Evolutionary conservation across 2,797 vertebrate species (phyloP).

Genomic region (Rachycentron canadum): DNA sequence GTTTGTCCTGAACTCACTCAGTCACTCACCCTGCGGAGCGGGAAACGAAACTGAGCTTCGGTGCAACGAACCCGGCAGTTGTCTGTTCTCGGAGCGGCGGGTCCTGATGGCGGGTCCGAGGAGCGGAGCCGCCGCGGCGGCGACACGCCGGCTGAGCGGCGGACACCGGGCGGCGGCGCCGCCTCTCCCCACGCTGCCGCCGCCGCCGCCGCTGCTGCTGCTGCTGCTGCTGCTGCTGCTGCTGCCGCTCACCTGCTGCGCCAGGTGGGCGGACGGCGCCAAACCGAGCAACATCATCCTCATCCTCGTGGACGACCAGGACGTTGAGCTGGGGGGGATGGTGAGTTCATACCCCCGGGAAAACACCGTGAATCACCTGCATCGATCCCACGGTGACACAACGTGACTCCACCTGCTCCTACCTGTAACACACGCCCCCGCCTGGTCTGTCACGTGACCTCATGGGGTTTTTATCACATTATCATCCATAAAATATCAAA

Average conservation of each 20-base stretch:
- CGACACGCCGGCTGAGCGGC: neutral
- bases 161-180: too few relatives aligned
- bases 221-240: constrained; percentile 34
- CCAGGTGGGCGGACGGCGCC: constrained; percentile 68
- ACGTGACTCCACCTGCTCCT: too few relatives aligned
- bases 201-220: too few relatives aligned
- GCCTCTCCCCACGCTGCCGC: too few relatives aligned
- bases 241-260: constrained; percentile 73
- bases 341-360: constrained; percentile 69
- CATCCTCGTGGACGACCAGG: constrained; percentile 88
- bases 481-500: neutral
- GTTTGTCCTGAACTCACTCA: neutral
- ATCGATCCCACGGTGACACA: neutral
- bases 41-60: constrained; percentile 26
- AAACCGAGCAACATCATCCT: constrained; percentile 84
- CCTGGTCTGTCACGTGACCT: neutral
- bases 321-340: constrained; percentile 85
- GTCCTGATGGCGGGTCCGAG: constrained; percentile 55
- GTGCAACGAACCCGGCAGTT: neutral
- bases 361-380: neutral
- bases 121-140: constrained; percentile 29
- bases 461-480: neutral
- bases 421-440: too few relatives aligned
- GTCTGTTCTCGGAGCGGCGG: neutral
- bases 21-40: neutral